Conservation (phyloP, 2,797 vertebrate species). For the Macropodus opercularis region DNA sequence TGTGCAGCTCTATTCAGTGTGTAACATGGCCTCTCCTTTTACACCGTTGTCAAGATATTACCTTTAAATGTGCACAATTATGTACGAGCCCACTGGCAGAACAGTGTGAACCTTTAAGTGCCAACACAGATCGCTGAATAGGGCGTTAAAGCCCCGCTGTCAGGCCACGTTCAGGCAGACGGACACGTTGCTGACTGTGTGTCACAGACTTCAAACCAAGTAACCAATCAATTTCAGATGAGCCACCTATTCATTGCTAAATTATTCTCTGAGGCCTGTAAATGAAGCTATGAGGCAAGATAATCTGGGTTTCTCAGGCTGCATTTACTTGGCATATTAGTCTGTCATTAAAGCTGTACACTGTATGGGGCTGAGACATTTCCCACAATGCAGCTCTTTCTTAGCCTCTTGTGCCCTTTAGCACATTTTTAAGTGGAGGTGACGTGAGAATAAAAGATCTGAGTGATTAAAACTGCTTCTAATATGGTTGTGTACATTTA, state of each 20-base stretch:
- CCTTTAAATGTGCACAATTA: constrained; percentile 25
- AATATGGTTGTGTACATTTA: neutral
- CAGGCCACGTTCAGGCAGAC: constrained; percentile 46
- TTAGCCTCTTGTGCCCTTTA: neutral
- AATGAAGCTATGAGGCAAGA: constrained; percentile 14
- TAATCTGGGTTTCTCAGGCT: neutral
- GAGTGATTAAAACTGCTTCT: neutral
- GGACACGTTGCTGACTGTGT: constrained; percentile 66
- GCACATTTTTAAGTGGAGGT: neutral
- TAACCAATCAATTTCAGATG: constrained; percentile 64
- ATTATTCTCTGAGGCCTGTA: constrained; percentile 40
- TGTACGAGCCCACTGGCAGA: constrained; percentile 32
- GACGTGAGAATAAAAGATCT: neutral
- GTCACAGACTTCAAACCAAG: constrained; percentile 62
- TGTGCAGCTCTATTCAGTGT: neutral
- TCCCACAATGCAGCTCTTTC: neutral
- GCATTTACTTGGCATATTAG: no score
- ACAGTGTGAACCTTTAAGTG: constrained; percentile 49
- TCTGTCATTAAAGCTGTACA: neutral
- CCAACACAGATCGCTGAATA: constrained; percentile 60
- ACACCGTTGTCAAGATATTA: constrained; percentile 26
- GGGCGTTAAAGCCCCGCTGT: constrained; percentile 58
- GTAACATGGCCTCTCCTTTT: constrained; percentile 12
- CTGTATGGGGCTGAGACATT: neutral
- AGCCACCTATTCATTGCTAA: constrained; percentile 52